These are phyloP conservation scores for Cryptoprocta ferox DNA, from an alignment of 2,797 vertebrate genomes.

Conservation along the genomic window DNA sequence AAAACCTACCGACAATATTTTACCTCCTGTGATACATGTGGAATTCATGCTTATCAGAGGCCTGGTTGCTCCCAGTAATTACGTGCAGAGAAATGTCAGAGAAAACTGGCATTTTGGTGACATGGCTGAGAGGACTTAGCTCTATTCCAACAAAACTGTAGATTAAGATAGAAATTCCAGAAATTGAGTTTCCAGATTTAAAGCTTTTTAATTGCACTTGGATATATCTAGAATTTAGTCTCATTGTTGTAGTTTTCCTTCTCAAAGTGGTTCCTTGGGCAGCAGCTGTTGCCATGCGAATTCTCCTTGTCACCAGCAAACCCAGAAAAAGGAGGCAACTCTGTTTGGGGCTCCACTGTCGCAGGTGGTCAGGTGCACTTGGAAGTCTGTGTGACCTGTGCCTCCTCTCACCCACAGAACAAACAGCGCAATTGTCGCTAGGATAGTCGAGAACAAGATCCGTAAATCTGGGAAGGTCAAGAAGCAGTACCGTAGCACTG, in stretches of 20 bases:
- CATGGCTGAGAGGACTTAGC: background rate
- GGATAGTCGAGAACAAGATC: background rate
- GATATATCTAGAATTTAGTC: background rate
- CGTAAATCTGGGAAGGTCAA: background rate
- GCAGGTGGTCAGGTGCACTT: background rate
- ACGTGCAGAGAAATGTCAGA: conserved; percentile 6
- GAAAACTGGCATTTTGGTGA: background rate
- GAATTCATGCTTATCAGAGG: background rate
- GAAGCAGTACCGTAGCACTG: background rate
- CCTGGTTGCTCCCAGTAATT: background rate
- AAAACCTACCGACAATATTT: background rate
- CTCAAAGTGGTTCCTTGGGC: background rate
- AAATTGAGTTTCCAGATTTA: conserved; percentile 24
- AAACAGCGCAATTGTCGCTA: background rate
- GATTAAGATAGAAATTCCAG: conserved; percentile 26
- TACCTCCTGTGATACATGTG: background rate
- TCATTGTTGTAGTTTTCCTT: background rate
- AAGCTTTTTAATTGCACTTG: background rate
- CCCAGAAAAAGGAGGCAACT: background rate
- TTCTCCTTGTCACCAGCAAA: background rate
- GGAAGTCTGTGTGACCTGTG: background rate
- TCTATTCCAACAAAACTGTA: background rate
- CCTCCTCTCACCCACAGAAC: background rate
- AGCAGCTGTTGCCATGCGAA: background rate
- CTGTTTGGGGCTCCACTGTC: rapidly evolving